phyloP scores from a whole-genome alignment of 2,797 vertebrate species.

The Morus bassanus region DNA sequence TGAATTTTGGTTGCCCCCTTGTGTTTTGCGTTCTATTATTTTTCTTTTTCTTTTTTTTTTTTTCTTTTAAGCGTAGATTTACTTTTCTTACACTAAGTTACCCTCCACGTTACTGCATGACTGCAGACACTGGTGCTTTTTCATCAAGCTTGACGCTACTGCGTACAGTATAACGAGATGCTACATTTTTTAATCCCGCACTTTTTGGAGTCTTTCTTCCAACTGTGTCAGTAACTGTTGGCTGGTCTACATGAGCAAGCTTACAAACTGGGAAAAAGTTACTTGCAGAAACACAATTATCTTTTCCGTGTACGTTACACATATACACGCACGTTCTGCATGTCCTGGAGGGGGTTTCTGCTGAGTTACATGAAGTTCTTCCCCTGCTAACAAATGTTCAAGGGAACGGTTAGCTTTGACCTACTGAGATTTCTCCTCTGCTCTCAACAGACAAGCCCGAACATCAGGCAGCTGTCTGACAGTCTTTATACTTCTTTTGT shows the following conservation, averaged over 20 bases:
- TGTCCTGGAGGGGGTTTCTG: neutral
- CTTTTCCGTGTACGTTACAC: accelerated
- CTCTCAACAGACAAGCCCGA: neutral
- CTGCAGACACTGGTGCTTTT: neutral
- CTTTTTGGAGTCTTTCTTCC: neutral
- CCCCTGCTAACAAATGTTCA: neutral
- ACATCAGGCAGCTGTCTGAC: neutral
- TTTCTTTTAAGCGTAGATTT: neutral
- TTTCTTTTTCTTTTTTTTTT: neutral
- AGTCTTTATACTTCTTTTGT: neutral
- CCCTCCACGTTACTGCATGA: accelerated
- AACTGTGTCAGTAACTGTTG: neutral
- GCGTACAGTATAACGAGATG: accelerated
- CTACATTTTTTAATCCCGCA: accelerated
- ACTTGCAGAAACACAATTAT: accelerated
- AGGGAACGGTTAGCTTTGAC: neutral
- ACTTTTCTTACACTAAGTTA: neutral
- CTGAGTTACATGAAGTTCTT: neutral
- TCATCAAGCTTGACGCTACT: accelerated
- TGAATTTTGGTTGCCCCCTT: neutral
- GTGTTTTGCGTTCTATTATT: neutral
- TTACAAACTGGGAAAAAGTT: neutral
- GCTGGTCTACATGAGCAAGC: neutral
- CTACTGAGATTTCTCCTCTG: neutral
- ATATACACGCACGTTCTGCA: accelerated